These are phyloP conservation scores for Merluccius polli DNA, from an alignment of 2,797 vertebrate species.

Conservation along the genomic window DNA sequence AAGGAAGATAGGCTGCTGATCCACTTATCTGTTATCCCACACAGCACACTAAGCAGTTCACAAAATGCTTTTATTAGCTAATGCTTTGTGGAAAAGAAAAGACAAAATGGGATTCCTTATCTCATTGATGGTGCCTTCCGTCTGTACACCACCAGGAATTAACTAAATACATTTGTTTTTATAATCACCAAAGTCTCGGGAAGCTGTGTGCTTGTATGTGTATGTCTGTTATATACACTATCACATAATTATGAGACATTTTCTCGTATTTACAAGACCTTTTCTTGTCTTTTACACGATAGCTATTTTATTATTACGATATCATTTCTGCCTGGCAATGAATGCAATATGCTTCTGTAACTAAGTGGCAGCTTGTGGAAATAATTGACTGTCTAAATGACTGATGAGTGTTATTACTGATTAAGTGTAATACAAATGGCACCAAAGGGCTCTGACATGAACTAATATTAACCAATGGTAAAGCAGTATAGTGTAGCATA, in stretches of 20 bases:
- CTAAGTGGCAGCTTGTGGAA: background rate
- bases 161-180: too few relatives aligned
- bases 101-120: background rate
- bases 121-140: background rate
- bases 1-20: background rate
- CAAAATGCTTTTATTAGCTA: background rate
- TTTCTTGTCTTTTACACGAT: background rate
- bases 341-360: background rate
- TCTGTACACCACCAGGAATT: background rate
- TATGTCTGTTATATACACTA: background rate
- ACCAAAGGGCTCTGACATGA: background rate
- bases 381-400: background rate
- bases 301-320: background rate
- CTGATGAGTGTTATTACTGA: background rate
- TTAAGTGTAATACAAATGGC: background rate
- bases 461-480: background rate
- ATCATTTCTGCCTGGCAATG: background rate
- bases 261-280: background rate
- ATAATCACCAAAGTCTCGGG: background rate
- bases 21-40: background rate
- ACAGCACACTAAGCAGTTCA: background rate
- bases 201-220: background rate
- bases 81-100: background rate
- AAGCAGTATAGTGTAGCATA: background rate
- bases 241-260: background rate